phyloP scores from a whole-genome alignment of 2,888 invertebrate species.

The Lepidochitona cinerea region DNA sequence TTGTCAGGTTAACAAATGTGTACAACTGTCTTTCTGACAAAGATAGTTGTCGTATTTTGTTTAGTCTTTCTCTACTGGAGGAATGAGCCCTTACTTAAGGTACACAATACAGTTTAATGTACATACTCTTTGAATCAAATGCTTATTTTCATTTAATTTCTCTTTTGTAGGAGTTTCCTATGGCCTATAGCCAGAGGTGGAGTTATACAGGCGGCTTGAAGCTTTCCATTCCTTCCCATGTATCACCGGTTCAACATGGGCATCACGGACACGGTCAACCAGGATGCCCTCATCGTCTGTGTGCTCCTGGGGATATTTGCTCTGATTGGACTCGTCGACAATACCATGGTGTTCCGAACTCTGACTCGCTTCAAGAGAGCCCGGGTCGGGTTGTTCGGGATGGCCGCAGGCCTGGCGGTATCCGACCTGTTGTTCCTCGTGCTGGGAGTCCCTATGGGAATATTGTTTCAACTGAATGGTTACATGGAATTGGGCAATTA shows the following conservation, averaged over 20 bases:
- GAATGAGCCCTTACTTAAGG: too few relatives aligned
- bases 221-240: neutral
- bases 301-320: conserved; percentile 51
- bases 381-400: conserved; percentile 49
- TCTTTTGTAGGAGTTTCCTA: neutral
- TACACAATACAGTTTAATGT: too few relatives aligned
- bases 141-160: neutral
- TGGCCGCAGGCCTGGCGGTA: conserved; percentile 50
- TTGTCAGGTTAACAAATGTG: too few relatives aligned
- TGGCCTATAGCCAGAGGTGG: neutral
- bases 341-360: conserved; percentile 50
- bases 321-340: conserved; percentile 52
- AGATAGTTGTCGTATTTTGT: too few relatives aligned
- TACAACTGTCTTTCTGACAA: too few relatives aligned
- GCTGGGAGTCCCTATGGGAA: conserved; percentile 48
- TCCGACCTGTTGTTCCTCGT: conserved; percentile 47
- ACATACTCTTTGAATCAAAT: too few relatives aligned
- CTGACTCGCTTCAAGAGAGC: conserved; percentile 40
- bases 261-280: neutral
- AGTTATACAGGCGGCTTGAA: neutral
- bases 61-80: too few relatives aligned
- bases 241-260: neutral
- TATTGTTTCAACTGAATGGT: conserved; percentile 16
- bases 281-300: conserved; percentile 40
- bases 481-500: neutral